Evolutionary conservation across 1,140 invertebrate genomes (phyloP), one percentile per base, ranked within the genome.

Genomic region (Brachionus rotundiformis): DNA sequence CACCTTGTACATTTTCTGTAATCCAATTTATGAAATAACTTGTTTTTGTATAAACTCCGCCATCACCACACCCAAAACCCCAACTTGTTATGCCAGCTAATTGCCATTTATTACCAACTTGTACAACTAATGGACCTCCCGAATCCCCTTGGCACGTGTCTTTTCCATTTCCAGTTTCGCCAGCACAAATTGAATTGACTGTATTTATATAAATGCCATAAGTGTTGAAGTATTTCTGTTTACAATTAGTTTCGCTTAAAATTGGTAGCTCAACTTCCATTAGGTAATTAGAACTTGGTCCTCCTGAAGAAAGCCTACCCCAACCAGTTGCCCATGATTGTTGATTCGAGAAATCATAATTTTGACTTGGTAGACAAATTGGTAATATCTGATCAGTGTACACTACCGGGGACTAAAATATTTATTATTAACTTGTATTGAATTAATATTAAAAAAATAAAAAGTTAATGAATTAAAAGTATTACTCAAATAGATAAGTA

Each of bases 61-160:
- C 81, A 71, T 82, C 25, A 39, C 81, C 81, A 41, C 81, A 82
- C 13, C 65, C 81, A 19, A 10, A 25, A 31, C 81, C 81, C 81
- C 81, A 82, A 39, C 49, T 61, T 8, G 65, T 73, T 8, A 82
- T 27, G 16, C 81, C 81, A 8, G 63, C 63, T 2, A 73, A 16
- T 19, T 71, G 27, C 61, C 63, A 82, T 23, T 36, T 33, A 11
- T 29, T 25, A 13, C 11, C 16, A 5, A 23, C 25, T 36, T 36
- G 5, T 49, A 47, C 39, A 31, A 81, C 61, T 31, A 81, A 81
- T 68, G 79, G 79, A 65, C 79, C 79, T 36, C 79, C 79, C 25
- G 59, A 65, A 49, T 81, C 79, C 27, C 79, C 79, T 71, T 82
- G 81, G n/a, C 81, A 82, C 10, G 81, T 71, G 71, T 82, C 81